phyloP scores from a whole-genome alignment of 1,140 invertebrate species.

The Pectinophora gossypiella region DNA sequence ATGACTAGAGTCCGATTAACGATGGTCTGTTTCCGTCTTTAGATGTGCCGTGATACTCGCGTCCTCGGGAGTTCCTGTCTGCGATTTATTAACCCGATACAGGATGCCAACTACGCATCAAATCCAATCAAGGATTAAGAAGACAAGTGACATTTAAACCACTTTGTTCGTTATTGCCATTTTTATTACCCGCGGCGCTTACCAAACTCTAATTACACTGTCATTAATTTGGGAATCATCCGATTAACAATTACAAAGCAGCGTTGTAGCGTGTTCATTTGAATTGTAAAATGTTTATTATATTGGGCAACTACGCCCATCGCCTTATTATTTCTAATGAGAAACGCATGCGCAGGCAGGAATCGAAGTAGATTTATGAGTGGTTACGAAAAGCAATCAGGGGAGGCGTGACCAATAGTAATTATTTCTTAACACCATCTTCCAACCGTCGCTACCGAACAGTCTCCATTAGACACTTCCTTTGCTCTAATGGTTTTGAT shows the following conservation, averaged over 20 bases:
- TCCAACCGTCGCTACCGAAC: constrained; percentile 63
- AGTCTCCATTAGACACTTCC: constrained; percentile 58
- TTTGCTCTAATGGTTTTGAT: constrained; percentile 49
- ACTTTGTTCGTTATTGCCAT: constrained; percentile 22
- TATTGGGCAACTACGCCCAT: constrained; percentile 33
- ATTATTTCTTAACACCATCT: constrained; percentile 72
- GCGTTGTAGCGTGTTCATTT: constrained; percentile 27
- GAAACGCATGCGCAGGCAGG: constrained; percentile 26
- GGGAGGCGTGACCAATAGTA: constrained; percentile 59
- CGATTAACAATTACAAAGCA: constrained; percentile 30
- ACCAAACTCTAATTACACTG: constrained; percentile 30
- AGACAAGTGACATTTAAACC: constrained; percentile 37
- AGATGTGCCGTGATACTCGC: too few species aligned
- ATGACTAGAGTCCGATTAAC: too few species aligned
- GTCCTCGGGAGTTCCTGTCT: too few species aligned
- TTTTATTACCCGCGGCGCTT: constrained; percentile 35
- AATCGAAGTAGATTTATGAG: constrained; percentile 62
- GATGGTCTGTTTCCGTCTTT: too few species aligned
- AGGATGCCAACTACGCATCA: too few species aligned
- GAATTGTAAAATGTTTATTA: constrained; percentile 28
- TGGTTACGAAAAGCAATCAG: constrained; percentile 68
- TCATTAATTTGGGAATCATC: constrained; percentile 33
- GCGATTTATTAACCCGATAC: too few species aligned
- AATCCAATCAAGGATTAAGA: too few species aligned
- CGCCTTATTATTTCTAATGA: constrained; percentile 36